Evolutionary conservation across 2,888 invertebrate species (phyloP), one percentile per base, ranked within the genome.

Genomic region (Vannuccia rotundouncinata): DNA sequence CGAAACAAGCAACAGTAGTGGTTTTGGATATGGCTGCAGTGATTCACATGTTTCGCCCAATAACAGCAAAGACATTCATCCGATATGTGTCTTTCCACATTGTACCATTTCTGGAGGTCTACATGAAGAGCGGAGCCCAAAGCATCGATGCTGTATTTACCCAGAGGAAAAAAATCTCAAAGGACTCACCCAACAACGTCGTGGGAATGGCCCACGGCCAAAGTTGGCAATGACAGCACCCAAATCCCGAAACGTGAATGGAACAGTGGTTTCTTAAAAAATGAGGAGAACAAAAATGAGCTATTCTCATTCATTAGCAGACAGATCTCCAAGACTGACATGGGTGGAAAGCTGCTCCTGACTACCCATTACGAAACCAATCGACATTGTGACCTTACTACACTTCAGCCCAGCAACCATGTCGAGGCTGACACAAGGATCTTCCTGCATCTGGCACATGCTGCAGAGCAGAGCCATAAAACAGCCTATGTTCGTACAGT

Each of bases 141-240:
- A 27, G 78, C 10, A 78, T 78, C 30, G 74, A 78, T 29, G 79
- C 79, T 29, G 73, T 75, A 29, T 75, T 30, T 79, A 79, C 79
- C 77, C 79, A 29, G 74, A 79, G 29, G 17, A 79, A 75, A 79
- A 75, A 25, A 45, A 45, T 60, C 59, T 45, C 59, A 78, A 78
- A n/a, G 59, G 59, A 17, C 73, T 77, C n/a, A 78, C 78, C 59
- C 13, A 78, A 29, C 78, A 78, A 60, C 73, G 73, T 25, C 0
- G 78, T 74, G 78, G 74, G 73, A 0, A 27, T 13, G 17, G 78
- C 60, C 25, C 73, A 10, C 73, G 78, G 25, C 31, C 73, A 60
- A 45, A 74, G 28, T 78, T 60, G 77, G 60, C n/a, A 60, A 78
- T 73, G 78, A 59, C 78, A 74, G 73, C 78, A 74, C 74, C 25